Percentiles rank a stretch among this genome's conserved stretches.
These are phyloP conservation scores for Phalangium opilio DNA, from an alignment of 2,888 invertebrate species.

Conservation along the genomic window DNA sequence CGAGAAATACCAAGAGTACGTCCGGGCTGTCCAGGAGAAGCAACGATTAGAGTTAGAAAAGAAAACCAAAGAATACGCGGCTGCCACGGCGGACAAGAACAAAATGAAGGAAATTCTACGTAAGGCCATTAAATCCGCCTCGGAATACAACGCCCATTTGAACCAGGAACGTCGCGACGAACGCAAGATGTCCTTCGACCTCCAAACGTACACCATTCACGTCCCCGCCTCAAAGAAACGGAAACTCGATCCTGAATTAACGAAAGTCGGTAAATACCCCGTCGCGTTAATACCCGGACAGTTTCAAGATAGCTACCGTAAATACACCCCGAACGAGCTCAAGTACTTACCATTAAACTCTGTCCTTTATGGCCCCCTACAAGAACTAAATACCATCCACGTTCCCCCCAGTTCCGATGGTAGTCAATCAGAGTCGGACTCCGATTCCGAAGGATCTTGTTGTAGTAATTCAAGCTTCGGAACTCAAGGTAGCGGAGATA, in stretches of 20 bases:
- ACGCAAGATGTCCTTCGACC: slow-evolving; percentile 68
- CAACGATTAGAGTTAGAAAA: slow-evolving; percentile 11
- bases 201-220: slow-evolving; percentile 74
- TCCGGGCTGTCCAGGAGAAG: slow-evolving; percentile 11
- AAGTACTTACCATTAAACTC: slow-evolving; percentile 88
- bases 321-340: slow-evolving; percentile 66
- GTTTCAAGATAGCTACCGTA: slow-evolving; percentile 69
- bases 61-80: slow-evolving; percentile 10
- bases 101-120: slow-evolving; percentile 48
- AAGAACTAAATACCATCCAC: slow-evolving; percentile 10
- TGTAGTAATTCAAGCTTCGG: slow-evolving; percentile 18
- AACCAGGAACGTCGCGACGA: slow-evolving; percentile 57
- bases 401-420: slow-evolving; percentile 35
- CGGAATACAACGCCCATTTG: slow-evolving; percentile 73
- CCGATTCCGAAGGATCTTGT: slow-evolving; percentile 20
- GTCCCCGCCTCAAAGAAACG: slow-evolving; percentile 42
- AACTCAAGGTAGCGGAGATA: slow-evolving; percentile 19
- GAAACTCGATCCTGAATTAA: slow-evolving; percentile 9
- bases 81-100: slow-evolving; percentile 23
- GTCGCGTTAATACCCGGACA: slow-evolving; percentile 92
- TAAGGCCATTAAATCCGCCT: slow-evolving; percentile 67
- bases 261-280: slow-evolving; percentile 55
- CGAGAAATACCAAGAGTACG: slow-evolving; percentile 16
- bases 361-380: slow-evolving; percentile 46
- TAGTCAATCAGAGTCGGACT: slow-evolving; percentile 38